phyloP scores from a whole-genome alignment of 2,888 invertebrate genomes.

The Mesorhabditis belari region DNA sequence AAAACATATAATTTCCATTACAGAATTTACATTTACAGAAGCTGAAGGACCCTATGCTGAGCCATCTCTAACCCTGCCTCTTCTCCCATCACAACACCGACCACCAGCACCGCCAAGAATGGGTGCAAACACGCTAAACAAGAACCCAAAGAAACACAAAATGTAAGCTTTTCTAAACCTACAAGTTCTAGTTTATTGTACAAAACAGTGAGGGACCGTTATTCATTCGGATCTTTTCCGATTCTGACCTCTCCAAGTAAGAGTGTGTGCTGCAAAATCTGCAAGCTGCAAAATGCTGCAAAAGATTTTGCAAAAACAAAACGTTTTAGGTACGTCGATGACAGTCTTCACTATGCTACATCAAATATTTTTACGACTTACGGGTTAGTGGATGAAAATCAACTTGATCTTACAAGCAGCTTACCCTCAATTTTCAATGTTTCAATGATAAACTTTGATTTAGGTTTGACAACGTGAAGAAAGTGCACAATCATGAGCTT shows the following conservation, averaged over 20 bases:
- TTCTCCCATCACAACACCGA: slow-evolving; percentile 1
- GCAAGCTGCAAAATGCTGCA: not conserved
- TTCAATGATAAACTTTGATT: not conserved
- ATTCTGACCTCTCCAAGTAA: not conserved
- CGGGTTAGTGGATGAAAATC: not conserved
- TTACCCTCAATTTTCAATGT: not conserved
- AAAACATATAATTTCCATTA: too few relatives aligned
- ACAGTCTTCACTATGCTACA: slow-evolving; percentile 9
- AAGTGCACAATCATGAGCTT: slow-evolving; percentile 3
- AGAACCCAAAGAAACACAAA: not conserved
- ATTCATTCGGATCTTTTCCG: not conserved
- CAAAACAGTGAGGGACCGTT: not conserved
- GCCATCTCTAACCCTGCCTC: slow-evolving; percentile 9
- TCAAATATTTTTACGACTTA: slow-evolving; percentile 2
- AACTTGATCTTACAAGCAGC: not conserved
- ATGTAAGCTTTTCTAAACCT: not conserved
- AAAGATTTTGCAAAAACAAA: not conserved
- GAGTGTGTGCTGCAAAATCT: not conserved
- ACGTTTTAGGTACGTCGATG: not conserved
- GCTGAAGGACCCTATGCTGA: slow-evolving; percentile 12
- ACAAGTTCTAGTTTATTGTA: not conserved
- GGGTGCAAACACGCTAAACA: not conserved
- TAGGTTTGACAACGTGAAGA: slow-evolving; percentile 4
- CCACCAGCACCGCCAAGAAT: not conserved
- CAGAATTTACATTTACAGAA: not conserved